Conservation (phyloP, 2,113 vertebrate species). For the Forbesichthys agassizii region DNA sequence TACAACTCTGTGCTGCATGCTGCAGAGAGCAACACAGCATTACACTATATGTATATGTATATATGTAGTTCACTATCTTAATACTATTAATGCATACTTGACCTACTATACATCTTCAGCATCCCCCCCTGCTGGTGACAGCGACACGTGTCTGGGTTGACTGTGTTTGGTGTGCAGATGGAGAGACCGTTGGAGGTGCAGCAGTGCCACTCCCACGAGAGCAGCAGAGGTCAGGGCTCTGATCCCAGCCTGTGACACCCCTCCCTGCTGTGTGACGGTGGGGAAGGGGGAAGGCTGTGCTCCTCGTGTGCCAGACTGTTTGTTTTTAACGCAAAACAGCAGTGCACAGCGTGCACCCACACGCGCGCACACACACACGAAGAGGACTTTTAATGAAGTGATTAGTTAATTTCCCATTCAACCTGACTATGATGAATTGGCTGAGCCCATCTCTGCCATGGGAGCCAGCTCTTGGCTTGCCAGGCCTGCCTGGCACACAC, state of each 20-base stretch:
- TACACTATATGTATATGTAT: too few relatives aligned
- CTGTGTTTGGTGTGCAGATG: constrained; percentile 59
- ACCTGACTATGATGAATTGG: constrained; percentile 74
- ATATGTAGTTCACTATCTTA: too few relatives aligned
- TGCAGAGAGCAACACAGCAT: too few relatives aligned
- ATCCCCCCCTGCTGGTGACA: constrained; percentile 35
- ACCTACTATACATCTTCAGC: too few relatives aligned
- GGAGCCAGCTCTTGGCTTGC: constrained; percentile 30
- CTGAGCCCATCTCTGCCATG: neutral
- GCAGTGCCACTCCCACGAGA: constrained; percentile 52
- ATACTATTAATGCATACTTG: too few relatives aligned
- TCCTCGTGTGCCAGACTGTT: constrained; percentile 46
- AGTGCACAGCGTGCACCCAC: constrained; percentile 35
- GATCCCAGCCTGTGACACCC: constrained; percentile 46
- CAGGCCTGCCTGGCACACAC: constrained; percentile 12
- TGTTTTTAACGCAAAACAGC: constrained; percentile 44
- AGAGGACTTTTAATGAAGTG: constrained; percentile 73
- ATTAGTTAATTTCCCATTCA: constrained; percentile 76
- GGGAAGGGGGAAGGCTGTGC: constrained; percentile 32
- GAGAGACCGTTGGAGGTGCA: constrained; percentile 64
- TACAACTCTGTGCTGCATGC: too few relatives aligned
- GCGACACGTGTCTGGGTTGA: constrained; percentile 58
- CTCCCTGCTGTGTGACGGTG: constrained; percentile 42
- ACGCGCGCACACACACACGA: constrained; percentile 4
- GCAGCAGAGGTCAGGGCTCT: constrained; percentile 67